Evolutionary conservation across 1,140 invertebrate species (phyloP).

Genomic region (Drosophila sechellia): DNA sequence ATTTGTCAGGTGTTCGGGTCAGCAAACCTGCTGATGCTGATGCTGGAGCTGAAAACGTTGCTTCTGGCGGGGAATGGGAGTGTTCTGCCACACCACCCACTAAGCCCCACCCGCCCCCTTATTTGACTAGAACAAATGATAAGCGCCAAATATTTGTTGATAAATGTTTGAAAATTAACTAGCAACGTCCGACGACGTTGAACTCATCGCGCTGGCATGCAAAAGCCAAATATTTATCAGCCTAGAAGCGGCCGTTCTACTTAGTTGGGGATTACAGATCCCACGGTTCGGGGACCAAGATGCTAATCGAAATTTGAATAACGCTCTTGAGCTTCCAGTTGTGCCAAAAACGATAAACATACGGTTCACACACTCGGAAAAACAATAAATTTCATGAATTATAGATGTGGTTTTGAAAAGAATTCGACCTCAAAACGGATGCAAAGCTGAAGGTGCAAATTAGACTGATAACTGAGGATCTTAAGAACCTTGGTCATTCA

Average conservation of each 20-base stretch:
- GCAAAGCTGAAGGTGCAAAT: conserved; percentile 19
- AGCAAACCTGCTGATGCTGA: conserved; percentile 35
- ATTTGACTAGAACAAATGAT: conserved; percentile 70
- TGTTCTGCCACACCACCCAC: conserved; percentile 1
- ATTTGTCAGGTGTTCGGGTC: conserved; percentile 50
- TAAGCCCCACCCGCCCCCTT: conserved; percentile 1
- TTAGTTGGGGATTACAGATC: conserved; percentile 48
- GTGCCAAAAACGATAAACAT: conserved; percentile 25
- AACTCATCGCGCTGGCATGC: conserved; percentile 78
- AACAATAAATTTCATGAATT: conserved; percentile 42
- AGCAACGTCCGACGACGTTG: conserved; percentile 52
- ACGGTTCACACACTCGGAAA: conserved; percentile 42
- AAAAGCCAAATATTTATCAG: conserved; percentile 78
- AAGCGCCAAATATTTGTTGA: conserved; percentile 78
- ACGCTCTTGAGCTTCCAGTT: conserved; percentile 35
- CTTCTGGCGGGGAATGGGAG: conserved; percentile 42
- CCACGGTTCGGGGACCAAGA: conserved; percentile 56
- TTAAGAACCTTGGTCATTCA: neutral
- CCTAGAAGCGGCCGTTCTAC: conserved; percentile 54
- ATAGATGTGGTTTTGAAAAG: conserved; percentile 12
- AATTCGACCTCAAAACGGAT: conserved; percentile 14
- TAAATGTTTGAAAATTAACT: conserved; percentile 81
- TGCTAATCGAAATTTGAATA: conserved; percentile 80
- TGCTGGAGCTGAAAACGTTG: neutral
- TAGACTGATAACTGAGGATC: conserved; percentile 9